Percentiles rank a stretch among this genome's conserved stretches.
Evolutionary conservation across 2,888 invertebrate species (phyloP).

Genomic region (Trissolcus japonicus): DNA sequence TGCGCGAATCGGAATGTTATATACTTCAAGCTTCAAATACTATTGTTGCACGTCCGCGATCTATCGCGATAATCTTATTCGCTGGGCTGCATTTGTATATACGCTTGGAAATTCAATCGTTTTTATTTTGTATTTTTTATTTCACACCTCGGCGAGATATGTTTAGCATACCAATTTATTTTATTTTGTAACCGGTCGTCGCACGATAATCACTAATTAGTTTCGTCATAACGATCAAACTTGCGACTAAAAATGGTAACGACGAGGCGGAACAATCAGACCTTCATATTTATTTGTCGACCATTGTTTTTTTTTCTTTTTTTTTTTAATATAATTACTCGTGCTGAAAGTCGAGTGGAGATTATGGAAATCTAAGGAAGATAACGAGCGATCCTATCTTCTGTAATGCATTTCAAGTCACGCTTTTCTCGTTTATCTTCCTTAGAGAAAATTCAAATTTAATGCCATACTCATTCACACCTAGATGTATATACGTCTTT

Average conservation of each 20-base stretch:
- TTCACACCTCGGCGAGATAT: not conserved
- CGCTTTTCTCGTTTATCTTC: slow-evolving; percentile 48
- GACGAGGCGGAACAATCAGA: no score
- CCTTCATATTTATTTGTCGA: not conserved
- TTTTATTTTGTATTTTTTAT: no score
- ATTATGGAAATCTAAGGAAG: slow-evolving; percentile 35
- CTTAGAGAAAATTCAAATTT: slow-evolving; percentile 48
- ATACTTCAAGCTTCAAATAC: slow-evolving; percentile 13
- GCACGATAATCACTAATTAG: not conserved
- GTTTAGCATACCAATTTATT: slow-evolving; percentile 5
- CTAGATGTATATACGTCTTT: slow-evolving; percentile 33
- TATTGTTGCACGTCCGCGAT: slow-evolving; percentile 34
- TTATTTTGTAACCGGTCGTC: not conserved
- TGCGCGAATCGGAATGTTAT: slow-evolving; percentile 15
- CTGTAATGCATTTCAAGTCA: slow-evolving; percentile 43
- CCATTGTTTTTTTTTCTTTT: slow-evolving; percentile 5
- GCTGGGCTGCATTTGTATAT: slow-evolving; percentile 13
- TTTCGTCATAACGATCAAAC: not conserved
- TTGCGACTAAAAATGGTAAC: not conserved
- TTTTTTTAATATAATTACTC: slow-evolving; percentile 32
- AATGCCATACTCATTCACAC: slow-evolving; percentile 44
- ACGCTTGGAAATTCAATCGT: slow-evolving; percentile 11
- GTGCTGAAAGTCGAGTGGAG: slow-evolving; percentile 23
- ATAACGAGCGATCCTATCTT: slow-evolving; percentile 43
- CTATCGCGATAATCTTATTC: slow-evolving; percentile 40